Evolutionary conservation across 2,888 invertebrate genomes (phyloP), one percentile per base, ranked within the genome.

Genomic region (Chymomyza procnemis): DNA sequence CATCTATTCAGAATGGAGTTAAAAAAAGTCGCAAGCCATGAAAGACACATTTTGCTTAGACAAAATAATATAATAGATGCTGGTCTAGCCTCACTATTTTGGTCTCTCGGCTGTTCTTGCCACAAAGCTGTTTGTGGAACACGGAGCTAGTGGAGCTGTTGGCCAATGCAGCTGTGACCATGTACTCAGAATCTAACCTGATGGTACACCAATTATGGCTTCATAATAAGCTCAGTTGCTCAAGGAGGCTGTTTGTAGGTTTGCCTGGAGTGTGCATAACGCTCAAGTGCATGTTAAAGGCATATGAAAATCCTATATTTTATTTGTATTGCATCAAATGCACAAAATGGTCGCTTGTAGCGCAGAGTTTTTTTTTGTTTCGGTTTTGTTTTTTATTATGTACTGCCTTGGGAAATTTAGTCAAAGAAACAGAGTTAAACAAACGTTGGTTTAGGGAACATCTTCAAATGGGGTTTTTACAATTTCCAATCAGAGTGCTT

Each of bases 341-440:
- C n/a, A n/a, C n/a, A 0, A 88, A 89, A 85, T 93, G 95, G 16
- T 82, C 26, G 3, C 9, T 22, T 0, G 1, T 8, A 0, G 87
- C 87, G 12, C 3, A 8, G 30, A 63, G 86, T 18, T 56, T 61
- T 12, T 12, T 16, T 47, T 16, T 12, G 3, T 47, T 47, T 47
- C 3, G 3, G 48, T 18, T 50, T 18, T n/a, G 3, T 50, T 50
- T 18, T 0, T 50, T 2, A n/a, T 50, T 19, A 4, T 50, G 6
- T 50, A 8, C 3, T 8, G 6, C 50, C 2, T 18, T 50, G 19
- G 1, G 1, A 50, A 50, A n/a, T 50, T 41, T 41, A 41, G 0
- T 41, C 3, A 12, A 41, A 12, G 34, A 41, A 9, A 5, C 34
- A 12, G 12, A 41, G 48, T 50, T 19, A 54, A 18, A 22, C 54